Evolutionary conservation across 2,797 vertebrate genomes (phyloP).

Genomic region (Acrocephalus scirpaceus): DNA sequence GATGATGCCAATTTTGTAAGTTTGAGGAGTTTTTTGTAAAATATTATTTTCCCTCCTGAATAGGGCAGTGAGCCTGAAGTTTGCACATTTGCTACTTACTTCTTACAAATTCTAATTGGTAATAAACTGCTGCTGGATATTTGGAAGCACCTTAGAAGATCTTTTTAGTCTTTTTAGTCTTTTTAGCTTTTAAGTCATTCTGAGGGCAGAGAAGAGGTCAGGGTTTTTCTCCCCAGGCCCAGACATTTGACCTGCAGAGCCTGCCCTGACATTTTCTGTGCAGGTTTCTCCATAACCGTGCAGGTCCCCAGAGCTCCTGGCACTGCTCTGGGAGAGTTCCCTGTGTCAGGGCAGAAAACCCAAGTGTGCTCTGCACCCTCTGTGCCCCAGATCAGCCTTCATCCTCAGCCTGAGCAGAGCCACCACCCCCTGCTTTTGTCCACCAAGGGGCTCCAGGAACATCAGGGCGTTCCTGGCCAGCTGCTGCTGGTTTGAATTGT

Average conservation of each 20-base stretch:
- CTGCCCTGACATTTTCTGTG: not conserved
- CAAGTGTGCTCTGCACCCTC: not conserved
- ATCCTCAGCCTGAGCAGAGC: not conserved
- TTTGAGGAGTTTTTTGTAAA: not conserved
- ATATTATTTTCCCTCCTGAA: not conserved
- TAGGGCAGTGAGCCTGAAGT: not conserved
- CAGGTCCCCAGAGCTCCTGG: not conserved
- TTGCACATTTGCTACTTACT: not conserved
- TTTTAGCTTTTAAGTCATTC: not conserved
- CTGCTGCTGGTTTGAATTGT: not conserved
- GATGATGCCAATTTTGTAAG: not conserved
- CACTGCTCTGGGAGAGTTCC: not conserved
- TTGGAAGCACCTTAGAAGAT: not conserved
- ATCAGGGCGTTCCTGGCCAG: not conserved
- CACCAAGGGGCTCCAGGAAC: not conserved
- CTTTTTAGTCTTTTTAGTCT: not conserved
- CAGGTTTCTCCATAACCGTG: not conserved
- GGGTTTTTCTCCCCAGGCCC: not conserved
- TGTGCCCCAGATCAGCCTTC: not conserved
- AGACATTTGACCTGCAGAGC: not conserved
- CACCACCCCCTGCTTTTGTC: not conserved
- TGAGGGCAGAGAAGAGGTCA: not conserved
- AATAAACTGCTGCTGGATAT: not conserved
- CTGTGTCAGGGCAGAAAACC: not conserved
- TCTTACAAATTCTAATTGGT: not conserved